Evolutionary conservation across 2,113 vertebrate genomes (phyloP), one percentile per base, ranked within the genome.

Genomic region (Aptenodytes forsteri): DNA sequence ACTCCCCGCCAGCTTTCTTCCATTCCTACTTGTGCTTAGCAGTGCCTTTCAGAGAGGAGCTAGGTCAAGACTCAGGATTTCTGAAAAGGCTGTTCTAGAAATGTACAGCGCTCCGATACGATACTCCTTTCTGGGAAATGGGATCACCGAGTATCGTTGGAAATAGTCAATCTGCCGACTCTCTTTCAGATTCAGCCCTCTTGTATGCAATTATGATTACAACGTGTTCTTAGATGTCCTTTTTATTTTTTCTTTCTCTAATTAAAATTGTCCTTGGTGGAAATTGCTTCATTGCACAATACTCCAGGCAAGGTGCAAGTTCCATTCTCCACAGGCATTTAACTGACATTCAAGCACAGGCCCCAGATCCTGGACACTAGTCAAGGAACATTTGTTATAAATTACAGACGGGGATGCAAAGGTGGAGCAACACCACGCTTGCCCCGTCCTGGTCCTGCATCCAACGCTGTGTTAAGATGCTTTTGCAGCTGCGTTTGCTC

Each of bases 91-190:
- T 77, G 52, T 30, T 65, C 80, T 79, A 81, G 94, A 90, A 91
- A 90, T 4, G 34, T 19, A 19, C 36, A 13, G 9, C 0, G 0
- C 20, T 77, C 49, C 3, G 4, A 14, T 11, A 77, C 1, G 19
- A 70, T 46, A 66, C 46, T 89, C n/a, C 54, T 65, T 54, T 59
- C 25, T 34, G n/a, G 69, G 78, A 91, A 94, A 89, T 3, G 18
- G 23, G 72, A 91, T 87, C 61, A 56, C 6, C 0, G 2, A 13
- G 2, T 78, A 72, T 55, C 52, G 49, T 2, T 64, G 47, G 77
- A 94, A 91, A 75, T 5, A 88, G 70, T 44, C 73, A 32, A 87
- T 84, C 86, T 92, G 49, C 59, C 75, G 50, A 54, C 12, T 64
- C 16, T 32, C 50, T 79, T 61, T 71, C 56, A 55, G 47, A 87